phyloP scores from a whole-genome alignment of 2,888 invertebrate species.

The Noctua comes region DNA sequence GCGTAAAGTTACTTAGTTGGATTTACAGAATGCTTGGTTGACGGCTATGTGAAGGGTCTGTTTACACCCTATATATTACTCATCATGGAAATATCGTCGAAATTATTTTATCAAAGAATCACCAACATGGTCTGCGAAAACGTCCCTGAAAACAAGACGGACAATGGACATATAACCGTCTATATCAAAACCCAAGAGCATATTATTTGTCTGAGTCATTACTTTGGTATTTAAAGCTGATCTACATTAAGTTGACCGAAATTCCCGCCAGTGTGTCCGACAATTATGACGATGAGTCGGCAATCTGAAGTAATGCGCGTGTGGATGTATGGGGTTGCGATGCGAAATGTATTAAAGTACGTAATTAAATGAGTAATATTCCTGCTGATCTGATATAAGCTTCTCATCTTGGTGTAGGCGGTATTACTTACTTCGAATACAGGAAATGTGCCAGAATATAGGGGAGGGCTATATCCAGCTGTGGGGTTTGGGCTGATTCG shows the following conservation, averaged over 20 bases:
- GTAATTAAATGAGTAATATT: constrained; percentile 58
- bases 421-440: constrained; percentile 1
- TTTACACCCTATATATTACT: too few species aligned
- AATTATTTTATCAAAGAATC: background rate
- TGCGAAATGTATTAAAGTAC: constrained; percentile 59
- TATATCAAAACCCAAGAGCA: background rate
- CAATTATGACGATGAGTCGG: constrained; percentile 64
- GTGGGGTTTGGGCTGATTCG: background rate
- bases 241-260: background rate
- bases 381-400: constrained; percentile 43
- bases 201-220: background rate
- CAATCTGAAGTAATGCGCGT: constrained; percentile 59
- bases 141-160: background rate
- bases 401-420: constrained; percentile 30
- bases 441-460: too few species aligned
- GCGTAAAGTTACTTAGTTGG: too few species aligned
- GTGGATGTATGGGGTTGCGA: constrained; percentile 59
- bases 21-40: too few species aligned
- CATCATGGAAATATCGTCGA: background rate
- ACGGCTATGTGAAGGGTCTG: too few species aligned
- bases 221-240: background rate
- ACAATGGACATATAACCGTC: background rate
- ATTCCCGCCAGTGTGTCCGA: constrained; percentile 37
- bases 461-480: background rate
- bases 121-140: background rate